A percentile compares a stretch with the other conserved stretches of the same genome.
These are phyloP conservation scores for Ranitomeya imitator DNA, from an alignment of 2,113 vertebrate species.

Conservation along the genomic window DNA sequence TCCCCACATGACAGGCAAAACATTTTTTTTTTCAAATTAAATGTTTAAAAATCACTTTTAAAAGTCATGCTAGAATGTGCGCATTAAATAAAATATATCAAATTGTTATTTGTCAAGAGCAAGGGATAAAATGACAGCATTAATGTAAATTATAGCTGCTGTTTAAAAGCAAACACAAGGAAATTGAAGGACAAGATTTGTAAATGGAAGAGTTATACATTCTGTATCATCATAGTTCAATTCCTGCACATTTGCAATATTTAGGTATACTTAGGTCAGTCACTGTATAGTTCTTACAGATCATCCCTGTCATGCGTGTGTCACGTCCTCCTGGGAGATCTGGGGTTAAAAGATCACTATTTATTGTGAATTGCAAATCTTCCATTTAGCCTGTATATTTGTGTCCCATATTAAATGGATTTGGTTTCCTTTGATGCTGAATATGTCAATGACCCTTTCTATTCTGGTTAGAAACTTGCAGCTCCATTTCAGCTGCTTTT, in stretches of 20 bases:
- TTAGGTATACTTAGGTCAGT: conserved; percentile 22
- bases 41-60: background rate
- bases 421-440: no score
- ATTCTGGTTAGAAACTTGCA: no score
- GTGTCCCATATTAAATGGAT: no score
- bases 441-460: no score
- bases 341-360: no score
- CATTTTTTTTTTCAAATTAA: background rate
- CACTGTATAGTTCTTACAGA: background rate
- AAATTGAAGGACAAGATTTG: conserved; percentile 5
- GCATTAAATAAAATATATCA: background rate
- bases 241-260: conserved; percentile 12
- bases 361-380: no score
- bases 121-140: background rate
- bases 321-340: no score
- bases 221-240: conserved; percentile 14
- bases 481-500: no score
- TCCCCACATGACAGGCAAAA: no score
- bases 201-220: conserved; percentile 12
- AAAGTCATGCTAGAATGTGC: background rate
- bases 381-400: no score
- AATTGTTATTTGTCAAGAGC: background rate
- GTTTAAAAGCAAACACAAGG: background rate
- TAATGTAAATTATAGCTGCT: background rate
- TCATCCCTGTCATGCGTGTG: background rate